A percentile compares a stretch with the other conserved stretches of the same genome.
Conservation (phyloP, 64 coral and sea anemone genomes). For the Pachyseris speciosa region DNA sequence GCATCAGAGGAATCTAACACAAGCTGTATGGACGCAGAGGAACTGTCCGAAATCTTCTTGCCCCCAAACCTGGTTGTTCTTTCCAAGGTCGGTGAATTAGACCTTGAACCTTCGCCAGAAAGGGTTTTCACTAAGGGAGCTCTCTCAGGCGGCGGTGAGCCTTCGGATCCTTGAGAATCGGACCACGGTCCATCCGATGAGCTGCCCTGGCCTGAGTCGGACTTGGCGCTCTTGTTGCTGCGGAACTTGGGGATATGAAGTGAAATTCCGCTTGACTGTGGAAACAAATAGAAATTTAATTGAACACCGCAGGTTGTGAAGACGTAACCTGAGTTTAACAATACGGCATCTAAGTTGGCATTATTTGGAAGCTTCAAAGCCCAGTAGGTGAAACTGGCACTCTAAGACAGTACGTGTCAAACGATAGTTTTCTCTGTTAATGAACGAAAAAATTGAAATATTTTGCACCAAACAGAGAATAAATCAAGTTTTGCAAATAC, state of each 20-base stretch:
- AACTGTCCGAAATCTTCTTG: conserved; percentile 40
- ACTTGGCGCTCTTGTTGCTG: conserved; percentile 38
- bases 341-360: no score
- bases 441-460: no score
- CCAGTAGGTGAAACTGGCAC: no score
- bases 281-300: background rate
- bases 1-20: conserved; percentile 36
- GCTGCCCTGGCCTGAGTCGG: conserved; percentile 53
- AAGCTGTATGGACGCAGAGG: conserved; percentile 24
- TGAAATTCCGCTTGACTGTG: conserved; percentile 47
- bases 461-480: no score
- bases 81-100: conserved; percentile 60
- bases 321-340: no score
- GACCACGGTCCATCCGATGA: conserved; percentile 49
- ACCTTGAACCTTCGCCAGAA: conserved; percentile 49
- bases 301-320: background rate
- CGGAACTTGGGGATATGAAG: conserved; percentile 76
- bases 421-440: no score
- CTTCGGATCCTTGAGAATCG: conserved; percentile 53
- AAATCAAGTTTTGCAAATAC: no score
- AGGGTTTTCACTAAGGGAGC: background rate
- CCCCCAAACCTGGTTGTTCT: background rate
- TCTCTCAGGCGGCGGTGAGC: conserved; percentile 30
- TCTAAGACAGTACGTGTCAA: no score
- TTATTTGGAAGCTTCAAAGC: no score